Evolutionary conservation across 2,113 vertebrate genomes (phyloP).

Genomic region (Cynopterus brachyotis): DNA sequence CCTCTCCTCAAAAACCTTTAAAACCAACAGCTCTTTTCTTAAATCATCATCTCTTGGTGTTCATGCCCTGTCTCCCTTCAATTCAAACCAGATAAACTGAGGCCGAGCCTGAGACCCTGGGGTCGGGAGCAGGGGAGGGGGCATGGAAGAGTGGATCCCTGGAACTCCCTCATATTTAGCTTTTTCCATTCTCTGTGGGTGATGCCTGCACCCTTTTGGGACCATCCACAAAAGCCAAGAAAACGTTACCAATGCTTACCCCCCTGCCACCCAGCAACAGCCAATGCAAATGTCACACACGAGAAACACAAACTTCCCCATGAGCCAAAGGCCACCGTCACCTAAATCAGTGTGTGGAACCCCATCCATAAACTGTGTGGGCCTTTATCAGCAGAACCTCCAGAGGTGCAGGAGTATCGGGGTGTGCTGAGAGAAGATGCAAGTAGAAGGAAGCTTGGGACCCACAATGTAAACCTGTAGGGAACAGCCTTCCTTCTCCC

Average conservation of each 20-base stretch:
- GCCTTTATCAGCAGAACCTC: background rate
- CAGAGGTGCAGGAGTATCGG: accelerated
- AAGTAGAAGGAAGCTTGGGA: too few relatives aligned
- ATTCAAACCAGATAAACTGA: background rate
- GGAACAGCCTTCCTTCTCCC: background rate
- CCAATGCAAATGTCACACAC: background rate
- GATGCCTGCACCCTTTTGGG: background rate
- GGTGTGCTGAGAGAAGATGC: background rate
- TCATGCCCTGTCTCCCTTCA: background rate
- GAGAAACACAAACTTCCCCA: background rate
- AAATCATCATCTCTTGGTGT: background rate
- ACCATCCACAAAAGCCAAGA: background rate
- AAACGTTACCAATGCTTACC: background rate
- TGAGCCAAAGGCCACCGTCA: background rate
- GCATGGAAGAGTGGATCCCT: background rate
- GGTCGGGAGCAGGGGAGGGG: accelerated
- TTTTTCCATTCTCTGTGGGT: background rate
- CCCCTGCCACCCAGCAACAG: background rate
- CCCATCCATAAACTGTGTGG: background rate
- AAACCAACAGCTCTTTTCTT: background rate
- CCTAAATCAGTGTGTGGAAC: background rate
- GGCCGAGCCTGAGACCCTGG: background rate
- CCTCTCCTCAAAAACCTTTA: background rate
- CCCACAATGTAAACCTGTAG: background rate
- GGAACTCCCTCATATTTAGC: background rate